Percentiles rank a stretch among this genome's conserved stretches.
These are phyloP conservation scores for Vimba vimba DNA, from an alignment of 2,113 vertebrate genomes.

Conservation along the genomic window DNA sequence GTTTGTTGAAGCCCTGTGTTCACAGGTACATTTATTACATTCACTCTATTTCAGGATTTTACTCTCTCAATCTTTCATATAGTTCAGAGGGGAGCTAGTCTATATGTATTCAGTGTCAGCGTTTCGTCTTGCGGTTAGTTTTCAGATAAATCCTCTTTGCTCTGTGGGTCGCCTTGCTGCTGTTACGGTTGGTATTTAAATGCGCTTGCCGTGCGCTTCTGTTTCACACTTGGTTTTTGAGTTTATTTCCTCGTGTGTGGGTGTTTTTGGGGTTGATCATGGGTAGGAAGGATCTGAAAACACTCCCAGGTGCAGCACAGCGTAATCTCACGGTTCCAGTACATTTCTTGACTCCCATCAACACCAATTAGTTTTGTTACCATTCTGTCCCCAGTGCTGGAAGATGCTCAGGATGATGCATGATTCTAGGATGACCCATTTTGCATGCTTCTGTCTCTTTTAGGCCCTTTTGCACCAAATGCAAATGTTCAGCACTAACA, in stretches of 20 bases:
- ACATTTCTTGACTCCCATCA: constrained; percentile 47
- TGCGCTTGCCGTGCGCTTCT: neutral
- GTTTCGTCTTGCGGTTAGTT: neutral
- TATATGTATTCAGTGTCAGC: constrained; percentile 34
- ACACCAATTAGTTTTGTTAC: constrained; percentile 43
- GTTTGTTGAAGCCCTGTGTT: constrained; percentile 9
- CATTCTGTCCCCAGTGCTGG: neutral
- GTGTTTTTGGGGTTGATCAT: neutral
- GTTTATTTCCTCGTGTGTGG: neutral
- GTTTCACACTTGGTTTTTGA: constrained; percentile 7
- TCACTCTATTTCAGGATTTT: constrained; percentile 3
- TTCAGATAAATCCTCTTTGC: constrained; percentile 26
- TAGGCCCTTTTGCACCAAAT: neutral
- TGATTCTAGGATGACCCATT: neutral
- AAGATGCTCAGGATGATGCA: constrained; percentile 23
- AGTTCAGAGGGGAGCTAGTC: neutral
- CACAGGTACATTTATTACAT: constrained; percentile 12
- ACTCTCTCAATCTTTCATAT: neutral
- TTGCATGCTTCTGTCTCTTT: neutral
- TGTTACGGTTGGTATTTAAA: constrained; percentile 25
- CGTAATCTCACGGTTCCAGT: constrained; percentile 34
- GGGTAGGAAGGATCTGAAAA: constrained; percentile 24
- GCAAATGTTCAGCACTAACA: neutral
- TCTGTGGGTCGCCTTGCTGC: constrained; percentile 26
- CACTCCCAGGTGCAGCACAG: constrained; percentile 2